phyloP scores from a whole-genome alignment of 1,140 invertebrate species.

The Colletes latitarsis region DNA sequence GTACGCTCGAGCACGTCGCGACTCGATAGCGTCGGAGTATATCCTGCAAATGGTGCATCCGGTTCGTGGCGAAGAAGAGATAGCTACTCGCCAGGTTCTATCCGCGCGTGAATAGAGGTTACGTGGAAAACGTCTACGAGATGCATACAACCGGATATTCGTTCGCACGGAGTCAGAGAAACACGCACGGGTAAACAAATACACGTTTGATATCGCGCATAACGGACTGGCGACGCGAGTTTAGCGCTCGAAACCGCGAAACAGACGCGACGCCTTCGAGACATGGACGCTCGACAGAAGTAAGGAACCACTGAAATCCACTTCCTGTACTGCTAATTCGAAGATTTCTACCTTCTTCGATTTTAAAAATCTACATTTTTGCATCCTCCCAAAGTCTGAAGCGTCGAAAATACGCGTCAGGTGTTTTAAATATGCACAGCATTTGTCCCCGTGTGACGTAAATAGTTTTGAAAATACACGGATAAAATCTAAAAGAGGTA shows the following conservation, averaged over 20 bases:
- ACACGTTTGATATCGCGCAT: constrained; percentile 16
- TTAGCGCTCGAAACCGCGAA: neutral
- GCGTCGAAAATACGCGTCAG: too few species aligned
- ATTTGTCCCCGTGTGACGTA: too few species aligned
- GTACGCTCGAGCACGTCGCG: constrained; percentile 46
- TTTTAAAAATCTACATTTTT: too few species aligned
- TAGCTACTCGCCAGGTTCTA: constrained; percentile 20
- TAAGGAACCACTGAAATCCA: constrained; percentile 8
- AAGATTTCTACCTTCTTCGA: too few species aligned
- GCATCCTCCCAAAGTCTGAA: too few species aligned
- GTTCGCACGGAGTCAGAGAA: neutral
- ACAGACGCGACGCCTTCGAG: neutral
- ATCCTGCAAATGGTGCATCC: constrained; percentile 61
- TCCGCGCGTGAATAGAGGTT: neutral
- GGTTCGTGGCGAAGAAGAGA: constrained; percentile 47
- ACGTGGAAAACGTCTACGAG: neutral
- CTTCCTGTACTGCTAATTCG: too few species aligned
- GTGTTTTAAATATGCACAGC: too few species aligned
- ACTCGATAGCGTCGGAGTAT: constrained; percentile 58
- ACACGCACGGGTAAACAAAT: constrained; percentile 23
- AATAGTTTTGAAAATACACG: too few species aligned
- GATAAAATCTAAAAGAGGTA: too few species aligned
- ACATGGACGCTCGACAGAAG: constrained; percentile 16
- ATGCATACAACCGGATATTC: neutral
- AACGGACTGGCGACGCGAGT: constrained; percentile 30